Evolutionary conservation across 1,140 invertebrate genomes (phyloP).

Genomic region (Trigoniulus corallinus): DNA sequence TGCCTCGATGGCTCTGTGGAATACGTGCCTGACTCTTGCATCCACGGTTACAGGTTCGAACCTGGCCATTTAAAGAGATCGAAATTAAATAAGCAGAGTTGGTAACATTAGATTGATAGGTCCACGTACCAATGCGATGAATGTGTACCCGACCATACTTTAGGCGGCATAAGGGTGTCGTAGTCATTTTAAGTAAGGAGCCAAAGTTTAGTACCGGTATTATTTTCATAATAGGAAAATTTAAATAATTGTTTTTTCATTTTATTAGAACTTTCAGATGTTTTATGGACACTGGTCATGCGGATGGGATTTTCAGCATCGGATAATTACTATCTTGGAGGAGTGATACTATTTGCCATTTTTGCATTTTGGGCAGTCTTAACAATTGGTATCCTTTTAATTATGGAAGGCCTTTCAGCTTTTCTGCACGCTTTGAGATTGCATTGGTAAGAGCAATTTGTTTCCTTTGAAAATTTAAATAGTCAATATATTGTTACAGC

Average conservation of each 20-base stretch:
- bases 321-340: conserved; percentile 37
- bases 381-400: conserved; percentile 69
- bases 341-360: conserved; percentile 48
- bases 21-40: no score
- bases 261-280: conserved; percentile 82
- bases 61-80: no score
- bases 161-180: no score
- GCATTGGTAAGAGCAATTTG: conserved; percentile 73
- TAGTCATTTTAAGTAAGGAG: no score
- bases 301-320: conserved; percentile 43
- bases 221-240: no score
- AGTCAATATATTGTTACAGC: background rate
- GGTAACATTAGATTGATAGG: no score
- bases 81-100: no score
- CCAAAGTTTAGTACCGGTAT: no score
- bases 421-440: conserved; percentile 95
- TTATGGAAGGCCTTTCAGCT: conserved; percentile 96
- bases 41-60: no score
- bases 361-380: conserved; percentile 78
- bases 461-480: conserved; percentile 1
- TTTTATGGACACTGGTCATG: conserved; percentile 91
- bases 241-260: conserved; percentile 12
- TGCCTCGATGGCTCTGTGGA: no score
- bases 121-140: no score
- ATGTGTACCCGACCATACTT: no score